These are phyloP conservation scores for Cydia fagiglandana DNA, from an alignment of 1,140 invertebrate species.

Conservation along the genomic window DNA sequence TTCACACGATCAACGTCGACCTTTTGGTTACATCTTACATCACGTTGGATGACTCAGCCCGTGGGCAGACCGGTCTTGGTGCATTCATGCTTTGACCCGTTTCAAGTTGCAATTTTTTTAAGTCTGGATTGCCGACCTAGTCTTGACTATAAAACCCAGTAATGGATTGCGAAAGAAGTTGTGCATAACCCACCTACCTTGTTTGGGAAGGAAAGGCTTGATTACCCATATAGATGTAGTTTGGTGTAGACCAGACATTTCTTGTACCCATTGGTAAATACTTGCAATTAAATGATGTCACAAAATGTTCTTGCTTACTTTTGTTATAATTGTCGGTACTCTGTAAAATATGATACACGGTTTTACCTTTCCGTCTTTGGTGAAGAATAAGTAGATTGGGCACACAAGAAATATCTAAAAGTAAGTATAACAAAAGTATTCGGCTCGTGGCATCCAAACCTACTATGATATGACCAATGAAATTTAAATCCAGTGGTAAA, in stretches of 20 bases:
- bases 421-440: too few relatives aligned
- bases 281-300: not conserved
- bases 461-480: too few relatives aligned
- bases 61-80: slow-evolving; percentile 21
- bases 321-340: too few relatives aligned
- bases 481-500: not conserved
- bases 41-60: slow-evolving; percentile 26
- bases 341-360: not conserved
- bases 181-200: not conserved
- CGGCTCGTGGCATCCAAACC: too few relatives aligned
- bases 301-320: not conserved
- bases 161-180: not conserved
- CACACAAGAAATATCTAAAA: too few relatives aligned
- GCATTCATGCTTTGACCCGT: not conserved
- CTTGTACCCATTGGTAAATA: not conserved
- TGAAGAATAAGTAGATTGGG: too few relatives aligned
- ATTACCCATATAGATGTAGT: slow-evolving; percentile 2
- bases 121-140: slow-evolving; percentile 2
- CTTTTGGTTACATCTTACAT: slow-evolving; percentile 21
- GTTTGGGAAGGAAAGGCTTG: slow-evolving; percentile 3
- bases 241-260: not conserved
- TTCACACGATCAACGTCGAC: slow-evolving; percentile 13
- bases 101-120: not conserved
- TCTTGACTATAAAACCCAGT: not conserved
- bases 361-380: too few relatives aligned